phyloP scores from a whole-genome alignment of 2,888 invertebrate genomes.

The Ennomos quercinarius region DNA sequence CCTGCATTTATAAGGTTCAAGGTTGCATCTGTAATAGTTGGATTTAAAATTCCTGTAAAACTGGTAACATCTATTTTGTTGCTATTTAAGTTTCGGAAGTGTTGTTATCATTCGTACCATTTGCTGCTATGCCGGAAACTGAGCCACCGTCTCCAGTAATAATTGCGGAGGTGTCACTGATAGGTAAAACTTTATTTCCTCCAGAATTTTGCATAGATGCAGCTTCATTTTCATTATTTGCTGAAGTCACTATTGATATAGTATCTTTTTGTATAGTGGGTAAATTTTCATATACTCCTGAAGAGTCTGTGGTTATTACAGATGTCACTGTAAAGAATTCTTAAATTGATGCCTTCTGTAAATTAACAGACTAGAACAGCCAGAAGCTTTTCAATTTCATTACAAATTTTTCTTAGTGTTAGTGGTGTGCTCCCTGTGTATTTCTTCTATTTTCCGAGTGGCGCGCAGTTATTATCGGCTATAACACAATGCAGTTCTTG shows the following conservation, averaged over 20 bases:
- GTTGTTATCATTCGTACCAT: constrained; percentile 4
- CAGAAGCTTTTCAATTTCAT: too few relatives aligned
- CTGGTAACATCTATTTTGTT: not conserved
- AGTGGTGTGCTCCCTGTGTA: too few relatives aligned
- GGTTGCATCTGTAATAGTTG: too few relatives aligned
- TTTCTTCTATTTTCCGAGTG: too few relatives aligned
- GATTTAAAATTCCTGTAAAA: not conserved
- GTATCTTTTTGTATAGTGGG: not conserved
- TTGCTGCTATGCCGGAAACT: not conserved
- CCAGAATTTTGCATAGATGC: not conserved
- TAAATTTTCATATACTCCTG: not conserved
- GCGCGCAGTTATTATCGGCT: too few relatives aligned
- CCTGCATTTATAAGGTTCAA: too few relatives aligned
- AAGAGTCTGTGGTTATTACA: not conserved
- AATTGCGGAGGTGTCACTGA: not conserved
- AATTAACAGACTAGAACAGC: too few relatives aligned
- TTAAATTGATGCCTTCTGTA: too few relatives aligned
- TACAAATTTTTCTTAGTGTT: too few relatives aligned
- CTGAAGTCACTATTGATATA: not conserved
- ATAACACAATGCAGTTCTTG: too few relatives aligned
- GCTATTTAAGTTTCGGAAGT: not conserved
- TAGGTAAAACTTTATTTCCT: not conserved
- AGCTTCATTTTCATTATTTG: not conserved
- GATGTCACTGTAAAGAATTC: constrained; percentile 6
- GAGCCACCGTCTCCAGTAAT: constrained; percentile 3